Percentiles rank a stretch among this genome's conserved stretches.
Evolutionary conservation across 2,797 vertebrate species (phyloP).

Genomic region (Rhinichthys osculus): DNA sequence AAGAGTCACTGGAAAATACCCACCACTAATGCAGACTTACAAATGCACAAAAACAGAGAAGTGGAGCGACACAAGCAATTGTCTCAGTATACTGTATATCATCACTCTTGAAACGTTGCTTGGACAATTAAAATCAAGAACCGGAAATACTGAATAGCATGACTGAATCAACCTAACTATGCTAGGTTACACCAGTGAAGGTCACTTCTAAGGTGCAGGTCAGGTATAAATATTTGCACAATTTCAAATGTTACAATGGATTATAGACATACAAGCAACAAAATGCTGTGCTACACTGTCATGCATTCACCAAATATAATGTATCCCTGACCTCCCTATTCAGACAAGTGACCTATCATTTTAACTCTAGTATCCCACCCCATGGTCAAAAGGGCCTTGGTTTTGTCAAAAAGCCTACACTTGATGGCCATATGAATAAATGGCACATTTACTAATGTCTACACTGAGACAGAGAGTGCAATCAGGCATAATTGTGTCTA

Average conservation of each 20-base stretch:
- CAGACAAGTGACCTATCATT: constrained; percentile 69
- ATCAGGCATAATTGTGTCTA: constrained; percentile 83
- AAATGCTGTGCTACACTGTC: neutral
- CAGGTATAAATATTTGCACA: neutral
- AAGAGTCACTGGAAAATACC: neutral
- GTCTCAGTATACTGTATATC: neutral
- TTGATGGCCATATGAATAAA: constrained; percentile 80
- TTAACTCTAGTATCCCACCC: constrained; percentile 66
- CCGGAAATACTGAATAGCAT: neutral
- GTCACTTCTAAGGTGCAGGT: neutral
- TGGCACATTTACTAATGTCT: constrained; percentile 79
- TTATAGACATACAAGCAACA: constrained; percentile 17
- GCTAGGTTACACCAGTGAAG: neutral
- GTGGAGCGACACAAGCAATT: neutral
- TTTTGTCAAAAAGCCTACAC: constrained; percentile 77
- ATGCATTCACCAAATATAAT: constrained; percentile 60
- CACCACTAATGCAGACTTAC: neutral
- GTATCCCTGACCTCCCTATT: constrained; percentile 64
- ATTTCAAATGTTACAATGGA: constrained; percentile 6
- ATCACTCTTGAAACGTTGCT: neutral
- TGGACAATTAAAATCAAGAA: neutral
- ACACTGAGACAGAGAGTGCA: constrained; percentile 78
- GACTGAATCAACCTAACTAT: neutral
- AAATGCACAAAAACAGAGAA: neutral
- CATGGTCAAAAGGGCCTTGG: constrained; percentile 76